These are phyloP conservation scores for Etia nguti DNA, from an alignment of 2,113 vertebrate species.

Conservation along the genomic window DNA sequence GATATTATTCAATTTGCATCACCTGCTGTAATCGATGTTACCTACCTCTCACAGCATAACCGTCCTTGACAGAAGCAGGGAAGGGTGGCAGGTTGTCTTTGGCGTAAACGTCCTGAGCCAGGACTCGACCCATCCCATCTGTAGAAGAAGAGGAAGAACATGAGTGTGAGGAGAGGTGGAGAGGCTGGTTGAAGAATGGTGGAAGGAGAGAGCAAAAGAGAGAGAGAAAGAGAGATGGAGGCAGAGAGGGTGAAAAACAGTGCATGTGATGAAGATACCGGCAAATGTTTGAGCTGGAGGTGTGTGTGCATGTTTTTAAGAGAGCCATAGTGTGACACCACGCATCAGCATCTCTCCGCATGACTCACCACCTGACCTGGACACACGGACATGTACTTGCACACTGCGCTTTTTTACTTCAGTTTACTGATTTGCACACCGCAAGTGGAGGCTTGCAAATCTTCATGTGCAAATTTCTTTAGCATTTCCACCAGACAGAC, in stretches of 20 bases:
- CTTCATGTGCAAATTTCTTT: not conserved
- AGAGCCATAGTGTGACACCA: conserved; percentile 18
- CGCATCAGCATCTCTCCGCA: conserved; percentile 4
- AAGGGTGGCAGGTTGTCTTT: conserved; percentile 99
- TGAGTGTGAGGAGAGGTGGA: not conserved
- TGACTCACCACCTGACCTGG: conserved; percentile 35
- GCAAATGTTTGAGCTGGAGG: conserved; percentile 5
- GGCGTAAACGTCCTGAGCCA: conserved; percentile 99
- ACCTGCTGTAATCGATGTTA: not conserved
- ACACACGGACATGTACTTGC: not conserved
- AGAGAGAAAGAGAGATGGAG: not conserved
- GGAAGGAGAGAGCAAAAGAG: not conserved
- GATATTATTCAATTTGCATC: not conserved
- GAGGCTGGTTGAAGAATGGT: not conserved
- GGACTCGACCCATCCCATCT: conserved; percentile 99
- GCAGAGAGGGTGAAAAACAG: not conserved
- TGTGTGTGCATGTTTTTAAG: not conserved
- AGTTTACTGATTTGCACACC: not conserved
- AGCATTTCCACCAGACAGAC: not conserved
- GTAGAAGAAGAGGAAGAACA: conserved; percentile 19
- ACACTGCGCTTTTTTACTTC: not conserved
- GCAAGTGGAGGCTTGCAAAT: not conserved
- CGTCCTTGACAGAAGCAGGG: conserved; percentile 98
- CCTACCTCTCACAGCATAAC: conserved; percentile 97
- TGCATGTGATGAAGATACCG: conserved; percentile 1